These are phyloP conservation scores for Papilio demoleus DNA, from an alignment of 2,888 invertebrate genomes.

Conservation along the genomic window DNA sequence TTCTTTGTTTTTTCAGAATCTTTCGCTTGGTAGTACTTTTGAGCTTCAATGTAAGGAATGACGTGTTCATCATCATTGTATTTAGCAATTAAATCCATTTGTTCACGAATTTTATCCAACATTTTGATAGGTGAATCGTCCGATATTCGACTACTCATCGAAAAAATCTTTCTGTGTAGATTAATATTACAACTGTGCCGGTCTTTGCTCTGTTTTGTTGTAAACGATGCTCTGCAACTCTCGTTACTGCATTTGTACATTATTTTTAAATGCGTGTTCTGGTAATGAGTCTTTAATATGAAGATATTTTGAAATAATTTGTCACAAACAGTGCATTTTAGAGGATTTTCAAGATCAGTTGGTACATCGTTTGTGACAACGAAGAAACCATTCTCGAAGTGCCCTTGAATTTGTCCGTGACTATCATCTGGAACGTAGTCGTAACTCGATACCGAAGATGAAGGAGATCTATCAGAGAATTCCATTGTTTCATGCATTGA, in stretches of 20 bases:
- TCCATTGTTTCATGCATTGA: slow-evolving; percentile 71
- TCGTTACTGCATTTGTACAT: slow-evolving; percentile 98
- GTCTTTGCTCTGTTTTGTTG: slow-evolving; percentile 95
- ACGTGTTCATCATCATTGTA: slow-evolving; percentile 88
- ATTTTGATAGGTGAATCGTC: slow-evolving; percentile 75
- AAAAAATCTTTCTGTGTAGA: slow-evolving; percentile 94
- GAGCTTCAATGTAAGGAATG: slow-evolving; percentile 83
- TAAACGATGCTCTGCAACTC: slow-evolving; percentile 97
- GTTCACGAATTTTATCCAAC: slow-evolving; percentile 85
- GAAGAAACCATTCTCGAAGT: slow-evolving; percentile 89
- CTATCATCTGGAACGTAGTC: slow-evolving; percentile 85
- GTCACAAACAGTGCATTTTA: slow-evolving; percentile 95
- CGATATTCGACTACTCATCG: slow-evolving; percentile 83
- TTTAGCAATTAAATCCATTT: slow-evolving; percentile 91
- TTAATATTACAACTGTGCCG: slow-evolving; percentile 96
- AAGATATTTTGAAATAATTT: slow-evolving; percentile 97
- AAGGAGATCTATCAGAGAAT: slow-evolving; percentile 80
- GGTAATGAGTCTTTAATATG: slow-evolving; percentile 96
- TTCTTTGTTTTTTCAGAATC: slow-evolving; percentile 69
- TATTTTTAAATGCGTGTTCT: slow-evolving; percentile 96
- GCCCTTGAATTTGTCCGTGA: slow-evolving; percentile 86
- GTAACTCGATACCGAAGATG: slow-evolving; percentile 85
- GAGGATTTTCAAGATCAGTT: slow-evolving; percentile 95
- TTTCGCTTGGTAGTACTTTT: slow-evolving; percentile 70
- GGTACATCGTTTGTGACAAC: slow-evolving; percentile 91